Base-by-base conservation (phyloP, 2,113 vertebrate genomes). In the Illadopsis cleaveri region DNA sequence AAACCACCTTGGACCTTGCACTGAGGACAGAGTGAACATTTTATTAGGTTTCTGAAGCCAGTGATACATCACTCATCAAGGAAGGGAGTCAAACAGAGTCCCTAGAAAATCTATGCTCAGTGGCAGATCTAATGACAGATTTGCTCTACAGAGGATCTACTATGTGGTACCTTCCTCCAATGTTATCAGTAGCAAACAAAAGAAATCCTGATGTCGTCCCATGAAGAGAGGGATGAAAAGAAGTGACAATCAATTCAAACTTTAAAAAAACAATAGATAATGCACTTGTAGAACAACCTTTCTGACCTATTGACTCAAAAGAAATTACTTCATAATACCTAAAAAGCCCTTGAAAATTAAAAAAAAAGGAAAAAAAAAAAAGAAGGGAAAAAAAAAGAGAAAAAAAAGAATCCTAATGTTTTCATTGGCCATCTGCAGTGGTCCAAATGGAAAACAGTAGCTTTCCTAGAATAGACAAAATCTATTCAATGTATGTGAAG, bases 1-100 rank as follows among this genome's bases (percentile, higher is more conserved):
- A 95, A 96, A 96, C 77, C 76, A 90, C 48, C 92, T 92, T 96
- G 96, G 53, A 93, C 92, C 87, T 93, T 92, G 85, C 90, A 94
- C 86, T 93, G 91, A 96, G 87, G 76, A 94, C 79, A 92, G 53
- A 88, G 15, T 42, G 86, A 87, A 85, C 28, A 57, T 83, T 73
- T 71, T 82, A 13, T 88, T 89, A 93, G 83, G 54, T 86, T 96
- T 58, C 87, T 86, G 80, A 88, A 90, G 78, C 84, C 90, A 66
- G 83, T 38, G 81, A 81, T 82, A 65, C 7, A 78, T 81, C 83
- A 82, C 37, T 82, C 51, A 33, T 72, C 88, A 61, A 94, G 76
- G 93, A 90, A 90, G 70, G 57, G 85, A 90, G 80, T 94, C 83
- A 83, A 89, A 84, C 82, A 89, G 50, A 89, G 51, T 86, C 69